Base-by-base conservation (phyloP, 2,113 vertebrate species). In the Cettia cetti region DNA sequence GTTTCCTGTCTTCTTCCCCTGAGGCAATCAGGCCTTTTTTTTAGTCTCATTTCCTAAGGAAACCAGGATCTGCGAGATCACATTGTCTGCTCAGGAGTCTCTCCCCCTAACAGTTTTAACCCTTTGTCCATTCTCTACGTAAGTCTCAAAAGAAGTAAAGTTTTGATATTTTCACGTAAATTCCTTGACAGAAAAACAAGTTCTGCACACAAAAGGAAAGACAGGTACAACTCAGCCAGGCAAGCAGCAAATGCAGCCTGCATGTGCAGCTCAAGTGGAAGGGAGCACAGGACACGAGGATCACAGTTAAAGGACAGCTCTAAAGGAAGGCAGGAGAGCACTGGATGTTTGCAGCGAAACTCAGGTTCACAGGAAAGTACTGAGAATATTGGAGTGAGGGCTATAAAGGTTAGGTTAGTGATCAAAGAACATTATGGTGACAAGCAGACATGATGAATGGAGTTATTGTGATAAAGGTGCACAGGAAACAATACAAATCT, bases 1-100 rank as follows among this genome's bases (percentile, higher is more conserved):
- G 95, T 78, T 96, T 97, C 96, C 95, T 90, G 92, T 90, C 93
- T 86, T 96, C 96, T 94, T 96, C 93, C 96, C 93, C 88, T 92
- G 92, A 95, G 80, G 90, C 92, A 94, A 90, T 84, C 82, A 94
- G 85, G 60, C 35, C 20, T 78, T 59, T 93, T 94, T 96, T 90
- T 50, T 13, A 53, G 94, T 77, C 91, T 94, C 96, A 92, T 94
- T 97, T 97, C 96, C 95, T 97, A 96, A 95, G 96, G 96, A 97
- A 96, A 96, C 5, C 5, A 92, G 92, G 89, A 94, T 86, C 91
- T 92, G 35, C 30, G 27, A 93, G 96, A 96, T 94, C 92, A 92
- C 69, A 71, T 92, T 96, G 89, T 97, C 95, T 86, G 63, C 65
- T 81, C 60, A 22, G 2, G 31, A 94, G 68, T 64, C 64, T 93